Evolutionary conservation across 2,888 invertebrate species (phyloP), one percentile per base, ranked within the genome.

Genomic region (Sesia apiformis): DNA sequence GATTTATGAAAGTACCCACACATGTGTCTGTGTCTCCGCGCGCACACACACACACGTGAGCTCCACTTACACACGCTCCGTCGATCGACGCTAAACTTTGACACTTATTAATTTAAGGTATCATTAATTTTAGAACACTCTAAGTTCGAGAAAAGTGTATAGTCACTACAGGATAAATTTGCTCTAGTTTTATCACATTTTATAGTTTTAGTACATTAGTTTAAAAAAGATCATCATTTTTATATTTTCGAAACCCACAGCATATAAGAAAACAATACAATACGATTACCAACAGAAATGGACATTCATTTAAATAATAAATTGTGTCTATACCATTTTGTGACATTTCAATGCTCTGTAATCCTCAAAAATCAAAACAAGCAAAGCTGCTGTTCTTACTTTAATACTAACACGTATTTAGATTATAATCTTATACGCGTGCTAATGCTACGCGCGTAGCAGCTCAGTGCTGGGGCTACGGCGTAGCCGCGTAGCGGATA

Each of bases 1-100:
- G 94, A 94, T 94, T 94, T 94, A 94, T 94, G 94, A 94, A 94
- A 94, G 94, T 93, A 93, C 94, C 80, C 87, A 89, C 86, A 90
- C 89, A 89, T 90, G 91, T 87, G 75, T 61, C 75, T 72, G 72
- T 81, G 83, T 84, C 91, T 91, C 91, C 71, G 69, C 64, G 68
- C 76, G 66, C 78, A 72, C 79, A 75, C 70, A 63, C 40, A 40
- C 40, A 40, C 57, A 60, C 65, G 63, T 62, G 62, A 46, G 23
- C 50, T 52, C 52, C 65, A 72, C 77, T 64, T 76, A 70, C 66
- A 65, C 64, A 51, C 56, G 56, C 63, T 57, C 65, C 53, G 56
- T 60, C 62, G 60, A 61, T 66, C 64, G 65, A 67, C 70, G 74
- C 69, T 74, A 74, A 84, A 85, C 81, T 87, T 86, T 80, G 81